phyloP scores from a whole-genome alignment of 2,113 vertebrate genomes.

The Neopipo cinnamomea region DNA sequence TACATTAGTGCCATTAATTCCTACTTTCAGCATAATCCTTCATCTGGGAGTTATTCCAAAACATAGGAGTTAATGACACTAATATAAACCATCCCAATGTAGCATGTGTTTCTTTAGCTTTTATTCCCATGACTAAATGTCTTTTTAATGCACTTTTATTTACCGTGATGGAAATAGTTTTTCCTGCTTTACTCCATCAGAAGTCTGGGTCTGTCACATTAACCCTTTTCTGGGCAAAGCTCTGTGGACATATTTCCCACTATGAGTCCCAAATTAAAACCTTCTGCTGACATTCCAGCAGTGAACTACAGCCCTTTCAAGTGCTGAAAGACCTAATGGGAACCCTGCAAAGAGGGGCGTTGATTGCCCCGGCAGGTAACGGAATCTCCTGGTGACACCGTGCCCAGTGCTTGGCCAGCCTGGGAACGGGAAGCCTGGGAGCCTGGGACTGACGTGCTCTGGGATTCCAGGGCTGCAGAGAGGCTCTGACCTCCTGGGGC shows the following conservation, averaged over 20 bases:
- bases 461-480: background rate
- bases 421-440: background rate
- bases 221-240: conserved; percentile 42
- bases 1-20: conserved; percentile 76
- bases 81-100: conserved; percentile 71
- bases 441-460: background rate
- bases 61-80: conserved; percentile 73
- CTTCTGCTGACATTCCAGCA: conserved; percentile 40
- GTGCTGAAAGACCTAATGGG: background rate
- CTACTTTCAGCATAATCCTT: conserved; percentile 74
- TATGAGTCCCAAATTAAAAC: conserved; percentile 3
- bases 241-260: background rate
- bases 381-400: background rate
- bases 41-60: conserved; percentile 77
- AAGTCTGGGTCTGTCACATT: conserved; percentile 28
- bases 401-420: background rate
- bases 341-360: background rate
- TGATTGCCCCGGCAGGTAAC: background rate
- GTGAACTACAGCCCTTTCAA: background rate
- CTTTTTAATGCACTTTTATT: conserved; percentile 73
- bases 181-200: conserved; percentile 48
- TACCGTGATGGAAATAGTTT: conserved; percentile 59
- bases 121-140: conserved; percentile 75
- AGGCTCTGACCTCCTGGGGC: background rate
- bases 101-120: conserved; percentile 70